A percentile compares a stretch with the other conserved stretches of the same genome.
These are phyloP conservation scores for Xyrichtys novacula DNA, from an alignment of 2,797 vertebrate species.

Conservation along the genomic window DNA sequence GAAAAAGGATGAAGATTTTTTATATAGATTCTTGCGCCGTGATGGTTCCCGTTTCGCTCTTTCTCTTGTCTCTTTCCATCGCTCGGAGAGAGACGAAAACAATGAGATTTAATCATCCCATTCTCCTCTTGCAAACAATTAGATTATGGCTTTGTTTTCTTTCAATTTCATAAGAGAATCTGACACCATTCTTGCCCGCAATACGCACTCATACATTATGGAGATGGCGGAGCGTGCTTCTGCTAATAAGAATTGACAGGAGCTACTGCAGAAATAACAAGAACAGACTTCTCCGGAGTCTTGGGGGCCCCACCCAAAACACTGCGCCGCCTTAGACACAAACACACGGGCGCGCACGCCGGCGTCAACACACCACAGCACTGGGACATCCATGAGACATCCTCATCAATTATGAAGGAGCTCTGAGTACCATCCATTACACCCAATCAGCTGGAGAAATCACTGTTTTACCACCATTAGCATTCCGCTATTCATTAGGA, in stretches of 20 bases:
- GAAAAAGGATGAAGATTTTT: constrained; percentile 17
- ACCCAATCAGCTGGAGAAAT: constrained; percentile 83
- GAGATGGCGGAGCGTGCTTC: constrained; percentile 61
- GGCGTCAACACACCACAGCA: constrained; percentile 50
- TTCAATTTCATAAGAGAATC: constrained; percentile 69
- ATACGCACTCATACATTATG: constrained; percentile 71
- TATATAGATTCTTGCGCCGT: constrained; percentile 14
- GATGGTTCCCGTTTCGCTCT: constrained; percentile 19
- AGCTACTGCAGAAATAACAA: constrained; percentile 68
- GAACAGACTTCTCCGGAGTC: constrained; percentile 53
- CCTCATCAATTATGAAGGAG: constrained; percentile 84
- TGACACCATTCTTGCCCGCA: constrained; percentile 59
- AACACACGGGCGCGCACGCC: constrained; percentile 7
- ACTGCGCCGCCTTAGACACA: constrained; percentile 1
- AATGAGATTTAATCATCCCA: constrained; percentile 71
- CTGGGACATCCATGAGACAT: constrained; percentile 71
- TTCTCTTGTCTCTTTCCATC: constrained; percentile 37
- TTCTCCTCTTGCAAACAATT: constrained; percentile 77
- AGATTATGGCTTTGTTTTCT: constrained; percentile 74
- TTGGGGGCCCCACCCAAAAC: constrained; percentile 60
- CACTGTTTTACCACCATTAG: constrained; percentile 79
- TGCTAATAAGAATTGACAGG: constrained; percentile 77
- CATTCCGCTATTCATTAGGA: constrained; percentile 76
- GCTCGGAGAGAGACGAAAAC: constrained; percentile 49
- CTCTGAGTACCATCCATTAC: constrained; percentile 79